Evolutionary conservation across 2,113 vertebrate species (phyloP).

Genomic region (Puntigrus tetrazona): DNA sequence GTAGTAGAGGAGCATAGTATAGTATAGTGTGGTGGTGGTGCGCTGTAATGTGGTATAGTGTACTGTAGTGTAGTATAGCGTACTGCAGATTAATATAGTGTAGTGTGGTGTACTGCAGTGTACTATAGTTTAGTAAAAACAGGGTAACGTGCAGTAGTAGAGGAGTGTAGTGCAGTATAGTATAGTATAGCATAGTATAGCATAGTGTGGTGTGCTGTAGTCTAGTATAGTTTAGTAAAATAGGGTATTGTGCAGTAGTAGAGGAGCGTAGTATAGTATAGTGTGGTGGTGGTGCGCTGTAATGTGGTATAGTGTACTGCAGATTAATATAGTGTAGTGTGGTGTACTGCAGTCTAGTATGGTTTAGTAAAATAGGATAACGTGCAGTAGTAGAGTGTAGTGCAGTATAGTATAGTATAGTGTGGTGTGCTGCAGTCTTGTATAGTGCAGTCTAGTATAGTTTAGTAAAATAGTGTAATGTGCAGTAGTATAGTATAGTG

Average conservation of each 20-base stretch:
- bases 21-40: neutral
- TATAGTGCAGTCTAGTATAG: neutral
- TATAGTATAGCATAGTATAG: neutral
- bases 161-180: neutral
- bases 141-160: no score
- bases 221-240: neutral
- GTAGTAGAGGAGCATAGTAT: no score
- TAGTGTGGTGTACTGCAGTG: neutral
- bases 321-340: neutral
- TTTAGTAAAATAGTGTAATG: no score
- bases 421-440: neutral
- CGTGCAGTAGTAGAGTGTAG: fast-evolving
- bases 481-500: fast-evolving
- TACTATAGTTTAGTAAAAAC: no score
- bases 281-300: neutral
- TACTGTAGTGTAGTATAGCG: neutral
- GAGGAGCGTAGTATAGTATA: fast-evolving
- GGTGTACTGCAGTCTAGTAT: fast-evolving
- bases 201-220: neutral
- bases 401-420: neutral
- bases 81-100: no score
- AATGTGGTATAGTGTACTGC: neutral
- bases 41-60: neutral
- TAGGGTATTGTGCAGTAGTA: no score
- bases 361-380: no score